Percentiles rank a stretch among this genome's conserved stretches.
Conservation (phyloP, 2,797 vertebrate species). For the Sternarchorhynchus goeldii region DNA sequence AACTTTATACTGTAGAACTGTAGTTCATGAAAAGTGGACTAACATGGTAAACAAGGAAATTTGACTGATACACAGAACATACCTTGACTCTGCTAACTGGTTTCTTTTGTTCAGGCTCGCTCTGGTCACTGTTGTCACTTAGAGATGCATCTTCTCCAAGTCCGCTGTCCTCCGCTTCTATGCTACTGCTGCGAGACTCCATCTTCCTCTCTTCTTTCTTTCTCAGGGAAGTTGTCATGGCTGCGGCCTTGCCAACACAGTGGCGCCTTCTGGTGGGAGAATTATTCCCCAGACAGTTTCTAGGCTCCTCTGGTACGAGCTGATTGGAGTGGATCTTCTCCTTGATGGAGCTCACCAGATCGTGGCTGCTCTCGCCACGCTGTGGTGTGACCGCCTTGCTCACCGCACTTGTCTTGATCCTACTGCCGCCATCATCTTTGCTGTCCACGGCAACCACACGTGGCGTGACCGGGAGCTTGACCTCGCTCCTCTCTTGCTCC, state of each 20-base stretch:
- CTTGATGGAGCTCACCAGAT: constrained; percentile 67
- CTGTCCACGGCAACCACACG: constrained; percentile 51
- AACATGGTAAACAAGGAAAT: neutral
- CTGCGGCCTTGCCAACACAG: constrained; percentile 56
- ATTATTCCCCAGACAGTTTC: constrained; percentile 68
- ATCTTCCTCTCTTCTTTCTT: constrained; percentile 63
- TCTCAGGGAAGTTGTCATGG: constrained; percentile 51
- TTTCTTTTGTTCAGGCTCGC: constrained; percentile 48
- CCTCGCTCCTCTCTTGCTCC: constrained; percentile 50
- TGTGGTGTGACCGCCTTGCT: constrained; percentile 65
- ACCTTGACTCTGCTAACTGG: constrained; percentile 71
- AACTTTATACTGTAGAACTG: too few species aligned
- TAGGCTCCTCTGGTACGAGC: constrained; percentile 60
- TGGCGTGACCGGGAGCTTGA: constrained; percentile 61
- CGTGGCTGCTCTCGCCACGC: constrained; percentile 61
- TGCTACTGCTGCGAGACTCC: constrained; percentile 70
- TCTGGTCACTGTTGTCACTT: constrained; percentile 65
- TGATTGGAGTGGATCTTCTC: constrained; percentile 68
- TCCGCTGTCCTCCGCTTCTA: constrained; percentile 76
- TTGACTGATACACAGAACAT: constrained; percentile 22
- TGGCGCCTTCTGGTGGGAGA: constrained; percentile 73
- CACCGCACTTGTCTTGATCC: constrained; percentile 66
- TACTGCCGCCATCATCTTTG: constrained; percentile 28
- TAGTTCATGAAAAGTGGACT: too few species aligned
- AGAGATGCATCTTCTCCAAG: constrained; percentile 70